Conservation (phyloP, 2,888 invertebrate genomes). For the Smittia aterrima region DNA sequence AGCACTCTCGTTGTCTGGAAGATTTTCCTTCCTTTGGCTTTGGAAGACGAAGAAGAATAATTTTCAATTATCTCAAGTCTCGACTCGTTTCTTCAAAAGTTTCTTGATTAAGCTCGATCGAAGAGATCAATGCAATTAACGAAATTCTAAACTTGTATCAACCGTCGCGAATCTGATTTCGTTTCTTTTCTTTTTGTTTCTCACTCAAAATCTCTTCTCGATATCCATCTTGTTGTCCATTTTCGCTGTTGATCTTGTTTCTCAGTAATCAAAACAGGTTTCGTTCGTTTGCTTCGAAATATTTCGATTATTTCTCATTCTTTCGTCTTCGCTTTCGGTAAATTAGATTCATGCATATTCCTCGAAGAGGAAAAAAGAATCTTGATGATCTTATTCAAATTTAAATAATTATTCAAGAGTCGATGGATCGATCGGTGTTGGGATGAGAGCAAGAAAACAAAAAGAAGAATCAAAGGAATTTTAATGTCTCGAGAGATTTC, state of each 20-base stretch:
- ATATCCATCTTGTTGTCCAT: background rate
- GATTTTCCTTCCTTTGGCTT: background rate
- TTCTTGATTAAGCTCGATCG: background rate
- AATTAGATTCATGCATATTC: slow-evolving; percentile 35
- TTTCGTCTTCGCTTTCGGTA: background rate
- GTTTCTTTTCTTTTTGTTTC: no score
- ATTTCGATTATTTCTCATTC: background rate
- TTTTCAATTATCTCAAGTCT: slow-evolving; percentile 34
- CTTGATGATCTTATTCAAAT: slow-evolving; percentile 41
- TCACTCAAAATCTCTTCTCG: no score
- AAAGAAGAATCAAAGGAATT: slow-evolving; percentile 35
- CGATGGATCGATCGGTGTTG: slow-evolving; percentile 24
- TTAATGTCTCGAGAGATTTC: background rate
- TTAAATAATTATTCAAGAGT: slow-evolving; percentile 37
- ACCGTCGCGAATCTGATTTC: no score
- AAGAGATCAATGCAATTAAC: no score
- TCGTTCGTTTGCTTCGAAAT: background rate
- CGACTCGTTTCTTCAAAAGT: no score
- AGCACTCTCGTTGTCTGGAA: background rate
- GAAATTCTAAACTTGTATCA: no score
- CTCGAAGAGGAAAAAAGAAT: no score
- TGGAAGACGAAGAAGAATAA: slow-evolving; percentile 1
- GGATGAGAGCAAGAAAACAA: no score
- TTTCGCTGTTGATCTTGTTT: background rate
- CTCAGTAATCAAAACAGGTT: slow-evolving; percentile 11